These are phyloP conservation scores for Pipra filicauda DNA, from an alignment of 2,113 vertebrate genomes.

Conservation along the genomic window DNA sequence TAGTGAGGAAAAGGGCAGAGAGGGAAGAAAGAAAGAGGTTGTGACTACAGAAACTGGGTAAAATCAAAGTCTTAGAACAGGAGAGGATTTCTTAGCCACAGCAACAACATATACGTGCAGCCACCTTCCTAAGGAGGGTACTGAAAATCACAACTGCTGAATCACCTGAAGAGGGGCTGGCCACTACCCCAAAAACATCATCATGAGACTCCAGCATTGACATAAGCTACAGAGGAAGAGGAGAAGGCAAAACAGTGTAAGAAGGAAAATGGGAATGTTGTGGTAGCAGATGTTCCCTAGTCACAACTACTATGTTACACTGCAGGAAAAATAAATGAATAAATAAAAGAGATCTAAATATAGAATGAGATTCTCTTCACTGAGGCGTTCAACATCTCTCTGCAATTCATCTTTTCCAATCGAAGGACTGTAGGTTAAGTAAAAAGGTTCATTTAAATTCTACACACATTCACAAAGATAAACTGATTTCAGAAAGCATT, in stretches of 20 bases:
- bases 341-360: conserved; percentile 30
- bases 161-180: background rate
- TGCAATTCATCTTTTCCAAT: background rate
- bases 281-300: background rate
- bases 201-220: background rate
- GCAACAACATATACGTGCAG: background rate
- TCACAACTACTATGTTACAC: background rate
- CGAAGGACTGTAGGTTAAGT: background rate
- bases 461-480: background rate
- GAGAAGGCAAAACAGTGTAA: background rate
- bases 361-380: conserved; percentile 2
- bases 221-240: background rate
- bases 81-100: background rate
- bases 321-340: conserved; percentile 22
- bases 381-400: background rate
- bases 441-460: conserved; percentile 34
- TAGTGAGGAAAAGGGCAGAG: background rate
- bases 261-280: background rate
- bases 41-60: background rate
- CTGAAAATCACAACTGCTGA: background rate
- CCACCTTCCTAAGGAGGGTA: background rate
- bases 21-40: background rate
- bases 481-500: conserved; percentile 31
- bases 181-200: background rate
- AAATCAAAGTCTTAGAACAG: background rate